Percentiles rank a stretch among this genome's conserved stretches.
Evolutionary conservation across 2,113 vertebrate species (phyloP).

Genomic region (Xenotilapia longispinis): DNA sequence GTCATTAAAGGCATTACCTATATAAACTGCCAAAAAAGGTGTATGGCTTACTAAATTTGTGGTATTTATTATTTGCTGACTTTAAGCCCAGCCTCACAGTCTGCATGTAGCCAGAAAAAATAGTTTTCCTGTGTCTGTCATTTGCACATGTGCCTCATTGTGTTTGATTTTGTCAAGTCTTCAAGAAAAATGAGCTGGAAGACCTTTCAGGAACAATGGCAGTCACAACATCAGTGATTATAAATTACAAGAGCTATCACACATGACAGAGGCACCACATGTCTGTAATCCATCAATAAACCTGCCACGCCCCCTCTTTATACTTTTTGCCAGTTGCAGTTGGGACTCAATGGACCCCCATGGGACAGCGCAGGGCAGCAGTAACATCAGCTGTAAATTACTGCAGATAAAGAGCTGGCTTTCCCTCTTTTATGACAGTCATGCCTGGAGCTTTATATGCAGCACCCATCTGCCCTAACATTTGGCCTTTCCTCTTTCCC

Average conservation of each 20-base stretch:
- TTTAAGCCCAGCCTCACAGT: neutral
- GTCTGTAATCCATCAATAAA: slow-evolving; percentile 25
- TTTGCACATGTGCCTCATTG: neutral
- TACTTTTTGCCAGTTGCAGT: neutral
- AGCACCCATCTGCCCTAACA: neutral
- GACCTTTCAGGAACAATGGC: neutral
- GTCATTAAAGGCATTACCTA: neutral
- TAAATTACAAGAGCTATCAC: neutral
- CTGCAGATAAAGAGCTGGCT: neutral
- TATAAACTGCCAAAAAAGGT: no score
- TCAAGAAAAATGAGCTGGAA: neutral
- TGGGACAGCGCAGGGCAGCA: neutral
- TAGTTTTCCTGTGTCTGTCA: neutral
- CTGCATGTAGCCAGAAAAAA: neutral
- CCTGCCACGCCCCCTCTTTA: neutral
- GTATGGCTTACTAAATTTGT: neutral
- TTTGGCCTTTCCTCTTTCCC: neutral
- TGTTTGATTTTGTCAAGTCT: neutral
- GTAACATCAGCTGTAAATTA: slow-evolving; percentile 15
- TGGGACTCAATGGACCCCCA: neutral
- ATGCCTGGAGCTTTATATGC: neutral
- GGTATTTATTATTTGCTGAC: neutral
- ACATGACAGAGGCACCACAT: slow-evolving; percentile 19
- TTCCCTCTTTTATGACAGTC: neutral
- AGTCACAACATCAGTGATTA: neutral